Evolutionary conservation across 2,888 invertebrate genomes (phyloP), one percentile per base, ranked within the genome.

Genomic region (Phymatocera aterrima): DNA sequence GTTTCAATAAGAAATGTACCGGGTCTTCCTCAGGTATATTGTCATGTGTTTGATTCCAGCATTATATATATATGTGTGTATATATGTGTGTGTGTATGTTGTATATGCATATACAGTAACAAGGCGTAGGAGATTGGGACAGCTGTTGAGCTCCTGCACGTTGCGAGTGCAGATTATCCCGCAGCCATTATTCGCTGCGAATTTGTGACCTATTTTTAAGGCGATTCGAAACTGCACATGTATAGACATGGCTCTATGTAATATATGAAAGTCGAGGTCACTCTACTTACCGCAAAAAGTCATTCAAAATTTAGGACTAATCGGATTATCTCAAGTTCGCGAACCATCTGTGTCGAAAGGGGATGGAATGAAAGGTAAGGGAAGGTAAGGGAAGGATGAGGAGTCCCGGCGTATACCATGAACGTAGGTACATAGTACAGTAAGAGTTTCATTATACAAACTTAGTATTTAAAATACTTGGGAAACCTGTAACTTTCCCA

Each of bases 401-500:
- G 18, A 34, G 34, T 37, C 2, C 18, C 3, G 2, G 6, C 37
- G 34, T 8, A 6, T 6, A 18, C 28, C 2, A 24, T 10, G 2
- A 37, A 34, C 34, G 1, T 10, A 64, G 64, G 5, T 10, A n/a
- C 46, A 4, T 5, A n/a, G 3, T 34, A n/a, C 5, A n/a, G 4
- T 65, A 6, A 43, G 10, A 43, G 21, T 40, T 40, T 4, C 18
- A 8, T 24, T 43, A 24, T 18, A 65, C 6, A 65, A 34, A 24
- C 8, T n/a, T n/a, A n/a, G 5, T 65, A 40, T 46, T 34, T 5
- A 10, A 43, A 65, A 65, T 40, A 65, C 43, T 24, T n/a, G 10
- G 43, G 51, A 72, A 72, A 72, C 28, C 34, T 72, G 72, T 51
- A n/a, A 34, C 24, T 72, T 51, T 72, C 72, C 51, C 34, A 43